Evolutionary conservation across 1,140 invertebrate genomes (phyloP), one percentile per base, ranked within the genome.

Genomic region (Episyrphus balteatus): DNA sequence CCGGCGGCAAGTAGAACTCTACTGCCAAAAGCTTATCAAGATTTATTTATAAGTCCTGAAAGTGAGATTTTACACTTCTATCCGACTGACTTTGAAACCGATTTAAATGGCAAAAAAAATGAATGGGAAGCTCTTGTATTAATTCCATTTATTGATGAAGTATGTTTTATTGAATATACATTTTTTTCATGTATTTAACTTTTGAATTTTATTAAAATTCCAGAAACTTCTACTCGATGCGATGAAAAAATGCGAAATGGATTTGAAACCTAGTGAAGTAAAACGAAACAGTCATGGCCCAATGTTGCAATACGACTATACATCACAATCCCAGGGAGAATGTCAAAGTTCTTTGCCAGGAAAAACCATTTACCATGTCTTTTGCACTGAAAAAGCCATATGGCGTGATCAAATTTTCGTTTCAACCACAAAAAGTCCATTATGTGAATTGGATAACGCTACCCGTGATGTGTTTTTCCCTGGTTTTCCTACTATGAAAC

Each of bases 61-160:
- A 97, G 92, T 15, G 83, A 88, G 0, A 83, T 98, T 42, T 81
- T 84, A 14, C 76, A 91, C 50, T 99, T 86, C 67, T 99, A 95
- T 73, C 95, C 95, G 0, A 58, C 75, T 15, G 75, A 94, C 17
- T 98, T 98, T 68, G 75, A 88, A 56, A 92, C 84, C 0, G 88
- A 92, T 73, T 70, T 88, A 26, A 90, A 99, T 74, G 93, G 92
- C 1, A 99, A 99, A 62, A 79, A 79, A 56, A 87, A 96, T 57
- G 91, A 96, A 49, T 99, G 94, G 94, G 95, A 99, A 70, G 94
- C 94, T 18, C 86, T 99, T 0, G 92, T 98, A 8, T 73, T 98
- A 1, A 93, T 98, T 59, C 94, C 94, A 1, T 97, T 98, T 57
- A 98, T 98, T 56, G 84, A 96, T 53, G 92, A 97, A 75, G 84